Base-by-base conservation (phyloP, 2,113 vertebrate genomes). In the Nibea albiflora region DNA sequence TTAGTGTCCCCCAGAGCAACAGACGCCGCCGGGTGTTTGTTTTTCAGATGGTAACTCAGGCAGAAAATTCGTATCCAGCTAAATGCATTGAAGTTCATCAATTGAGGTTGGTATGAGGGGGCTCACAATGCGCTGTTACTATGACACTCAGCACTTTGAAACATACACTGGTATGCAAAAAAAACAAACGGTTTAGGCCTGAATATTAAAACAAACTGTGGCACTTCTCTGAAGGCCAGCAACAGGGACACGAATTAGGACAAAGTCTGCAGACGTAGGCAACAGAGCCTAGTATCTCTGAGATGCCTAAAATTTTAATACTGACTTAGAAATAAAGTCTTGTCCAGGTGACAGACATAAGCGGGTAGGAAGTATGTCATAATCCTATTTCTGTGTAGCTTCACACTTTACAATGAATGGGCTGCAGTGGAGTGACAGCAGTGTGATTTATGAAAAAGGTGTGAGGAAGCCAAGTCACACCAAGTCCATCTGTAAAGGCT, bases 21-120 rank as follows among this genome's bases (percentile, higher is more conserved):
- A 63, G 24, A 61, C 4, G 63, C 78, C 63, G 31, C 24, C 3
- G 9, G 17, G 24, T 63, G 76, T 90, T 74, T 85, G 84, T 91
- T 90, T 89, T 88, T 47, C 81, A 87, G 70, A 88, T 44, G 58
- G 72, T 75, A 86, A 89, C 53, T 42, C 79, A 82, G 76, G 84
- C 65, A 90, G 84, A 91, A 91, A 91, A 88, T 85, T n/a, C 1
- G 56, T 62, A 77, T 88, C 79, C 76, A 85, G 77, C 67, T 62
- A 42, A 85, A 88, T 10, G 11, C 58, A 85, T 53, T 75, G 56
- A 87, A n/a, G 54, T 78, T 62, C 16, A 68, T 61, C 67, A 78
- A 72, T 61, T 67, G 63, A 70, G 64, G 66, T 35, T 79, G 20
- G 56, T 26, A 72, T 26, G 50, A 46, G 22, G 49, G 58, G 70